Conservation (phyloP, 2,797 vertebrate species). For the Gila robusta region DNA sequence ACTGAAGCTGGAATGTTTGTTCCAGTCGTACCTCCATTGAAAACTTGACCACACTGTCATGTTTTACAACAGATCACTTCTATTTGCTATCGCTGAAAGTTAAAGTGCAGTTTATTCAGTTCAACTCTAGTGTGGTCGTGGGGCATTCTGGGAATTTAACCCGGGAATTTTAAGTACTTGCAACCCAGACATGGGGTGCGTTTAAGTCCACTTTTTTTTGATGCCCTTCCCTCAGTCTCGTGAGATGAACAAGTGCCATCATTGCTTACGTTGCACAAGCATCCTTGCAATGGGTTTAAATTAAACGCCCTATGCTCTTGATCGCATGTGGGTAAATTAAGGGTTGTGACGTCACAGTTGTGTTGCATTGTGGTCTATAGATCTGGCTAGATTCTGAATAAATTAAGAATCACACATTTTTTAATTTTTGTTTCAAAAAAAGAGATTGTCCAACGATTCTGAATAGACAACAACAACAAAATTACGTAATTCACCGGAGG, state of each 20-base stretch:
- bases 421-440: neutral
- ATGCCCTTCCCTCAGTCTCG: neutral
- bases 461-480: neutral
- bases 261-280: neutral
- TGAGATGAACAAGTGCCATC: neutral
- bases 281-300: neutral
- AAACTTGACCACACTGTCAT: neutral
- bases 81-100: conserved; percentile 7
- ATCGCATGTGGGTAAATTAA: neutral
- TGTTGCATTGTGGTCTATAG: neutral
- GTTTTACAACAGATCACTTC: conserved; percentile 16
- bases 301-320: neutral
- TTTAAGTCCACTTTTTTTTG: neutral
- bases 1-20: conserved; percentile 65
- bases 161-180: neutral
- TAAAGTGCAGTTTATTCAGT: neutral
- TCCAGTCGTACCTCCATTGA: conserved; percentile 17
- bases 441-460: neutral
- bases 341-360: neutral
- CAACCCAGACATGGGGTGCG: neutral
- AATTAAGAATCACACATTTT: neutral
- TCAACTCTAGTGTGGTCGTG: neutral
- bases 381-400: neutral
- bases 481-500: neutral
- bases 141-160: neutral